phyloP scores from a whole-genome alignment of 30 jellyfish, hydroid and myxozoan genomes.

The Cassiopea andromeda region DNA sequence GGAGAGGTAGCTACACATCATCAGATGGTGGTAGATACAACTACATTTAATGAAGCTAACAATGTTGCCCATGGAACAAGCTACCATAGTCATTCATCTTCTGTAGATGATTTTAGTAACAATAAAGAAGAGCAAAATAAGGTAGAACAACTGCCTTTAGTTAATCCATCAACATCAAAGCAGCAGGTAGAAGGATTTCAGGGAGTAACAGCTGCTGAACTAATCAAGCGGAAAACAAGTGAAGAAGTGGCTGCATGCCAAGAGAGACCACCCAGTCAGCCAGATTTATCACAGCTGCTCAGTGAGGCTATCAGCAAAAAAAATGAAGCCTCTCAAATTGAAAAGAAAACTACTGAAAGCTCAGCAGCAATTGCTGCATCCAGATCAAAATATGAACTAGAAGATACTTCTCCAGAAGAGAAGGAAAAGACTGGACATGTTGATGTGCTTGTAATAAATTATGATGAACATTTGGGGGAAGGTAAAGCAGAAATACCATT shows the following conservation, averaged over 20 bases:
- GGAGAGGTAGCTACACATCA: not conserved
- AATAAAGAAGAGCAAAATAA: not conserved
- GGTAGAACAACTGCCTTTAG: not conserved
- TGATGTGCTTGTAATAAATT: constrained; percentile 50
- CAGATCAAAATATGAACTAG: not conserved
- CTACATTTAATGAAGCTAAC: not conserved
- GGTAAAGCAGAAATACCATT: constrained; percentile 64
- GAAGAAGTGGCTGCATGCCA: constrained; percentile 9
- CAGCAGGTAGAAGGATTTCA: not conserved
- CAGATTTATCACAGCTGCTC: constrained; percentile 42
- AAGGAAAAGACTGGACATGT: constrained; percentile 26
- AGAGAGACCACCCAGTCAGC: constrained; percentile 1
- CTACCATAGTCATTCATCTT: not conserved
- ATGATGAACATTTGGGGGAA: constrained; percentile 51
- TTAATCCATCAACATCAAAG: not conserved
- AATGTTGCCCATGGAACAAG: not conserved
- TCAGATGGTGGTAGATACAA: not conserved
- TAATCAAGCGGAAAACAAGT: not conserved
- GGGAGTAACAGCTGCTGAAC: not conserved
- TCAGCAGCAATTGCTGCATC: not conserved
- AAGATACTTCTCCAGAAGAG: not conserved
- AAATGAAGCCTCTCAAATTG: constrained; percentile 1
- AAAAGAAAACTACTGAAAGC: not conserved
- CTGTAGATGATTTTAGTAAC: not conserved
- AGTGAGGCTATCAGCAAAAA: constrained; percentile 21